Evolutionary conservation across 1,140 invertebrate genomes (phyloP), one percentile per base, ranked within the genome.

Genomic region (Sarcophaga bullata): DNA sequence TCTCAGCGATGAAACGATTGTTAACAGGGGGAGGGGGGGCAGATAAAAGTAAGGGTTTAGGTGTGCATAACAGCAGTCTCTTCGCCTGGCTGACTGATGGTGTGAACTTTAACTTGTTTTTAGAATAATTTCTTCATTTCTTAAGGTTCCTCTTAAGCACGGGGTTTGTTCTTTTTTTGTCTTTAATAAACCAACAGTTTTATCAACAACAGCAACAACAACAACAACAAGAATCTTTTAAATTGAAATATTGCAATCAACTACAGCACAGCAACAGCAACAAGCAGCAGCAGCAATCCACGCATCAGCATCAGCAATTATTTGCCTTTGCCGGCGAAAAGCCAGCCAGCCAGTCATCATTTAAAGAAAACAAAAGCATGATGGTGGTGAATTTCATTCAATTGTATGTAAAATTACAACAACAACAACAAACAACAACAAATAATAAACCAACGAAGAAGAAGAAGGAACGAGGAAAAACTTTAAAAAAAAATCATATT

Each of bases 241-340:
- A 68, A 68, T 68, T 68, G 62, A 68, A 68, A 68, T 68, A 68
- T 68, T 68, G 62, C 62, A 68, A 68, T 68, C 62, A 25, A 19
- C 54, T 58, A 58, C 54, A 58, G 15, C n/a, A 37, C 25, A 37
- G 25, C 25, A 37, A 37, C 25, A 37, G 25, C 25, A 37, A 37
- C 25, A 37, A 37, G 1, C 1, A 37, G 25, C 25, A 37, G 1
- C 25, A 37, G 25, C 25, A 37, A 37, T 37, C n/a, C n/a, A n/a
- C n/a, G 1, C 25, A 37, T 37, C 1, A 37, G 25, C 25, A 37
- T 37, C 25, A 37, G 25, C 25, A 37, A 37, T 37, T 2, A 37
- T 37, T 37, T 37, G 25, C 25, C 25, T 37, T 37, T 37, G 25
- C 25, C 25, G 25, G 25, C 25, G 4, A 37, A 37, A 37, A 37